Base-by-base conservation (phyloP, 2,888 invertebrate genomes). In the Amiota communis region DNA sequence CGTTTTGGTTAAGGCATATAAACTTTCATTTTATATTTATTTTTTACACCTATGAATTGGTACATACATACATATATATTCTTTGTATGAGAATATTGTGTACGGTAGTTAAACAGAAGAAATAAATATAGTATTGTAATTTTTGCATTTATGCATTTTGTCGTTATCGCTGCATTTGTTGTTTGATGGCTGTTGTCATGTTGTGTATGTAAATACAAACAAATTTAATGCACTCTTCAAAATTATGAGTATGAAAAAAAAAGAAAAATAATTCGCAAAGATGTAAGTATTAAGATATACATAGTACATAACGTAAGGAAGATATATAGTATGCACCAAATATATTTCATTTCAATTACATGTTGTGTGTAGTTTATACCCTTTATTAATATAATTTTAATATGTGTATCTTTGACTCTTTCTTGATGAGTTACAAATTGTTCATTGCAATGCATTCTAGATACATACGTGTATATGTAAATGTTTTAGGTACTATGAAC, bases 141-240 rank as follows among this genome's bases (percentile, higher is more conserved):
- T 51, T 51, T 51, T 59, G 59, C 17, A 59, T 59, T 59, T 59
- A 3, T 61, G 53, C 59, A 73, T 69, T 56, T 69, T n/a, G 20
- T 63, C 11, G 61, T 53, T 72, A 23, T 72, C 46, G 36, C 57
- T 57, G 47, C 46, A 74, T 74, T 74, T 72, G 72, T 75, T 73
- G 74, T 74, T 74, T 59, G 59, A 8, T 73, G 23, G 67, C 74
- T 59, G 36, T 36, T 64, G 76, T 80, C 80, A 76, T 78, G 79
- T 80, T 74, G 79, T 59, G 59, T 76, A 77, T 76, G 79, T 80
- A 82, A 83, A 81, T 80, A 78, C 73, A 74, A 83, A 79, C 76
- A 82, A 81, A 82, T 81, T 82, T 78, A 80, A 79, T 78, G 80
- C 76, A 74, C 78, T 78, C 76, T 75, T 80, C 73, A 70, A 71